A percentile compares a stretch with the other conserved stretches of the same genome.
Conservation (phyloP, 2,113 vertebrate species). For the Eulemur rufifrons region DNA sequence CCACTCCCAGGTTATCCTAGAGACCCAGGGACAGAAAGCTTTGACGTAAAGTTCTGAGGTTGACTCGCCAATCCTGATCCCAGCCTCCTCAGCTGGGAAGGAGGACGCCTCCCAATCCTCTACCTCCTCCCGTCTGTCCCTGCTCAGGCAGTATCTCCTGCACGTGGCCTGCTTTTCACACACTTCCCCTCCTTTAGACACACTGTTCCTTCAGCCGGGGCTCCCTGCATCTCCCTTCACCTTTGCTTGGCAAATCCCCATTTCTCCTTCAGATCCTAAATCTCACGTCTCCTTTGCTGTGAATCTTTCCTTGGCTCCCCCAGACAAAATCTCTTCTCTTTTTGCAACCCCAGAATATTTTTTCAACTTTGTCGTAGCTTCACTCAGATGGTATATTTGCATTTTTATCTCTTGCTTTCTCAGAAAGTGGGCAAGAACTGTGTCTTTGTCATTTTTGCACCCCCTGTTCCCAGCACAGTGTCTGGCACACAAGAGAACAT, state of each 20-base stretch:
- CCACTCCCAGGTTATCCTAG: not conserved
- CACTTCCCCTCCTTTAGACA: not conserved
- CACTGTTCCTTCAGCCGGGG: not conserved
- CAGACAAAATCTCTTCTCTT: conserved; percentile 32
- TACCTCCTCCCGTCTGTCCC: too few species aligned
- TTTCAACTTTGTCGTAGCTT: not conserved
- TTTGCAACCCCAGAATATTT: not conserved
- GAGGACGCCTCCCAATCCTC: fast-evolving
- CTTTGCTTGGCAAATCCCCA: not conserved
- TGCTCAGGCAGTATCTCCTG: not conserved
- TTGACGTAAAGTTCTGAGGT: not conserved
- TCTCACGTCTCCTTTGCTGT: not conserved
- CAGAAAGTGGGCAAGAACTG: not conserved
- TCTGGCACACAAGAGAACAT: not conserved
- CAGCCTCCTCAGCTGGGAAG: not conserved
- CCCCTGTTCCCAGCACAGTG: not conserved
- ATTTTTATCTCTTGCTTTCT: conserved; percentile 44
- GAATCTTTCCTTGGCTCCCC: not conserved
- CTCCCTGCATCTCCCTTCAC: not conserved
- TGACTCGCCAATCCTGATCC: not conserved
- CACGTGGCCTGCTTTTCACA: not conserved
- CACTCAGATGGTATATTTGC: conserved; percentile 39
- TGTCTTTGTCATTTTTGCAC: not conserved
- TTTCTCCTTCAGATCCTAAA: not conserved
- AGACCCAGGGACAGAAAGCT: not conserved